Base-by-base conservation (phyloP, 2,888 invertebrate genomes). In the Stegophylla sp. region DNA sequence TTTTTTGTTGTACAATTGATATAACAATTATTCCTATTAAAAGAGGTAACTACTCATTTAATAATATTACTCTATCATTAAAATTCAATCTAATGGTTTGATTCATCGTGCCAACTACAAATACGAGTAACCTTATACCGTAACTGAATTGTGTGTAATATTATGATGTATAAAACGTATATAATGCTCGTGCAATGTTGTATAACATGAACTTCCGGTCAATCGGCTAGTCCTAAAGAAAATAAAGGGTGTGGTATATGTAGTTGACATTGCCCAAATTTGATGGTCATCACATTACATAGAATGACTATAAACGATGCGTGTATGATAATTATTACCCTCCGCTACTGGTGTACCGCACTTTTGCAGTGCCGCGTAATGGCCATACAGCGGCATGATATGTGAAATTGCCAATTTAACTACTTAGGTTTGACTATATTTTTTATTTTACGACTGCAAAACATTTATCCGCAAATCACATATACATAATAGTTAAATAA, bases 201-300 rank as follows among this genome's bases (percentile, higher is more conserved):
- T 59, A 23, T 26, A 59, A n/a, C 43, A 28, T 45, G 34, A 61
- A 73, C 45, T 45, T 73, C 73, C 73, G 73, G 59, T 28, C 59
- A 45, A 20, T 73, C 43, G 10, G 53, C 23, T 41, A 56, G 23
- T 61, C 13, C n/a, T 45, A 73, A 59, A 73, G 26, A 73, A 73
- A 59, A 59, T 43, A 61, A 61, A 59, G 61, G 67, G 73, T 59
- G 73, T 73, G 73, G 59, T 13, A n/a, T 61, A 17, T 7, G 17
- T 5, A 28, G 43, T 59, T 73, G 73, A 59, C 73, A 73, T 73
- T 73, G 73, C 73, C 45, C n/a, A 61, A 61, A 73, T 73, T 73
- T 61, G 73, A 73, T 61, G 73, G 59, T n/a, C 73, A 73, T 45
- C 45, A 17, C 26, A 61, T 59, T 45, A 45, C n/a, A 10, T n/a